Base-by-base conservation (phyloP, 2,797 vertebrate genomes). In the Mico argentatus region DNA sequence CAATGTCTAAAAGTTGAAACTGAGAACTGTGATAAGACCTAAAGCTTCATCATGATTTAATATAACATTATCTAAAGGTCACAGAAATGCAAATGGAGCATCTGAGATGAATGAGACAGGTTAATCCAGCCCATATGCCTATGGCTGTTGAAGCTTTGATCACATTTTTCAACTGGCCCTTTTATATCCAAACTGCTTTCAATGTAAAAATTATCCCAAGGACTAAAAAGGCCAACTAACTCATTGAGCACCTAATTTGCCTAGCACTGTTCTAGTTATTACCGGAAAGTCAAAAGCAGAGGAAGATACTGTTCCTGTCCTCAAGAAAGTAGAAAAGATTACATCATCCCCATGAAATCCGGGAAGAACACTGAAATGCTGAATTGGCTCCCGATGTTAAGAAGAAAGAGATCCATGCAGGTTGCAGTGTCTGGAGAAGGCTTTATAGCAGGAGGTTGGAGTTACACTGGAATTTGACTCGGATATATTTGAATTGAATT, bases 181-280 rank as follows among this genome's bases (percentile, higher is more conserved):
- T 94, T 94, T 39, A 70, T 26, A 95, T 44, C 30, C 72, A 85
- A 81, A 91, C 64, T 33, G 19, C 22, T 89, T 84, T 55, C 52
- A 52, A 67, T 75, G 27, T 93, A 90, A 96, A 96, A 87, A 93
- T 73, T 77, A 85, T 39, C 26, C 39, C 84, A 17, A 46, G 20
- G 44, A 52, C 44, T 79, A 86, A 93, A 48, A 95, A 55, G 36
- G 72, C 50, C 87, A 89, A 26, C 10, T 26, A 76, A 44, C 3
- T 88, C 79, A 59, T 0, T 73, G 19, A 73, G 17, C 12, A 48
- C 22, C 57, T 67, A 59, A 73, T 85, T 75, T 96, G 46, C 81
- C 81, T 84, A 59, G 52, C 27, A 84, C 55, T 82, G 27, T 87
- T 90, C 83, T 76, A 84, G 24, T 67, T 52, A 64, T 64, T 80